These are phyloP conservation scores for Meandrina meandrites DNA, from an alignment of 92 coral and sea anemone genomes.

Conservation along the genomic window DNA sequence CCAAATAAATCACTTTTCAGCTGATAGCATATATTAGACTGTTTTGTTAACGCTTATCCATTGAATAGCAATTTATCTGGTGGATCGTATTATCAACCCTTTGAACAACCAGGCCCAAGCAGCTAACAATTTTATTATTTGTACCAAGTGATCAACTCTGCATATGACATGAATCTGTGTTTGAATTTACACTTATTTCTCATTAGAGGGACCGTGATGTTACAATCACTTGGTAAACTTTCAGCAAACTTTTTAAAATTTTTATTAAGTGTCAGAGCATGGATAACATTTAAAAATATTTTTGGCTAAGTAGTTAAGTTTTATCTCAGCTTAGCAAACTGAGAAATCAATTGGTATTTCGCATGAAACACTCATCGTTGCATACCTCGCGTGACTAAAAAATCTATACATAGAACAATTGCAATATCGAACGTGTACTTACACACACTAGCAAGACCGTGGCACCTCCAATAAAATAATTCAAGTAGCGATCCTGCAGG, in stretches of 20 bases:
- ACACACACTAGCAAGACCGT: constrained; percentile 84
- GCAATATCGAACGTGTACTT: constrained; percentile 35
- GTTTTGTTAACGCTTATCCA: too few species aligned
- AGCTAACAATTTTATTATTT: too few species aligned
- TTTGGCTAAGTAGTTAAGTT: not conserved
- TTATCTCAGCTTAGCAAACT: not conserved
- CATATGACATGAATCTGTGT: too few species aligned
- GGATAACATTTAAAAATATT: not conserved
- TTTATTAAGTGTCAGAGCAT: not conserved
- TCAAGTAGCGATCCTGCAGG: constrained; percentile 81
- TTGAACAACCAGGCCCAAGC: too few species aligned
- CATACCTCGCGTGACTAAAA: not conserved
- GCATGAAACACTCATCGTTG: not conserved
- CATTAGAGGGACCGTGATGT: not conserved
- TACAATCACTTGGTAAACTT: not conserved
- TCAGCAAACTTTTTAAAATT: not conserved
- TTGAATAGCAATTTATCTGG: too few species aligned
- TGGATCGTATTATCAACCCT: too few species aligned
- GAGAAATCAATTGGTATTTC: not conserved
- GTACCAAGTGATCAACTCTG: too few species aligned
- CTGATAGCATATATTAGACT: too few species aligned
- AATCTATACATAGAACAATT: not conserved
- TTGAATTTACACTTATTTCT: not conserved
- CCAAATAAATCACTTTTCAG: too few species aligned
- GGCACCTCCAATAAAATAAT: constrained; percentile 68